Evolutionary conservation across 2,888 invertebrate species (phyloP).

Genomic region (Phymatocera aterrima): DNA sequence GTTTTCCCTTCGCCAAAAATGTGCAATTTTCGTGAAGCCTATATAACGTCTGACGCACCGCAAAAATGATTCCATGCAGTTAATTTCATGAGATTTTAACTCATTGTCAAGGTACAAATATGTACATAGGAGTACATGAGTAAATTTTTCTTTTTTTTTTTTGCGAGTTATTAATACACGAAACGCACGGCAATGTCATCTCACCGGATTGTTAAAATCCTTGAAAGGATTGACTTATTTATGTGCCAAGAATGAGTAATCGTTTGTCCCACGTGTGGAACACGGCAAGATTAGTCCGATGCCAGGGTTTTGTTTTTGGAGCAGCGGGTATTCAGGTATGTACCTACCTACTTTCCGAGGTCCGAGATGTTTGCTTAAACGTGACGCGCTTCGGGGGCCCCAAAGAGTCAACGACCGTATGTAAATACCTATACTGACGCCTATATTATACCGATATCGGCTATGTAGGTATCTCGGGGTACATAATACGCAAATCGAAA

Average conservation of each 20-base stretch:
- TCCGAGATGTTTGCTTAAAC: slow-evolving; percentile 44
- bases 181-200: no score
- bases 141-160: no score
- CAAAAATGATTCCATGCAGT: no score
- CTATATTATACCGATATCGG: background rate
- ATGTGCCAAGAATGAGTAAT: slow-evolving; percentile 6
- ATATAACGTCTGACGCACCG: no score
- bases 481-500: background rate
- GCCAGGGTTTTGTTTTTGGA: slow-evolving; percentile 43
- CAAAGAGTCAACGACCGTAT: slow-evolving; percentile 36
- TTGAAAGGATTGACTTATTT: slow-evolving; percentile 28
- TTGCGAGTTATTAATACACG: no score
- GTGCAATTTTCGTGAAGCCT: no score
- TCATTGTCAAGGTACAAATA: no score
- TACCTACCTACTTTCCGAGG: slow-evolving; percentile 13
- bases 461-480: background rate
- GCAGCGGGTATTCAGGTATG: background rate
- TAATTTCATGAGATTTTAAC: no score
- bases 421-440: background rate
- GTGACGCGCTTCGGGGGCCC: slow-evolving; percentile 39
- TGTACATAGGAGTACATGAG: no score
- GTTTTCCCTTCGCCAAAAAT: no score
- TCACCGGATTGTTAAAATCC: background rate
- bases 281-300: slow-evolving; percentile 1
- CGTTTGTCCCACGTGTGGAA: slow-evolving; percentile 11